A percentile compares a stretch with the other conserved stretches of the same genome.
Evolutionary conservation across 2,797 vertebrate species (phyloP).

Genomic region (Sebastes matsubarae): DNA sequence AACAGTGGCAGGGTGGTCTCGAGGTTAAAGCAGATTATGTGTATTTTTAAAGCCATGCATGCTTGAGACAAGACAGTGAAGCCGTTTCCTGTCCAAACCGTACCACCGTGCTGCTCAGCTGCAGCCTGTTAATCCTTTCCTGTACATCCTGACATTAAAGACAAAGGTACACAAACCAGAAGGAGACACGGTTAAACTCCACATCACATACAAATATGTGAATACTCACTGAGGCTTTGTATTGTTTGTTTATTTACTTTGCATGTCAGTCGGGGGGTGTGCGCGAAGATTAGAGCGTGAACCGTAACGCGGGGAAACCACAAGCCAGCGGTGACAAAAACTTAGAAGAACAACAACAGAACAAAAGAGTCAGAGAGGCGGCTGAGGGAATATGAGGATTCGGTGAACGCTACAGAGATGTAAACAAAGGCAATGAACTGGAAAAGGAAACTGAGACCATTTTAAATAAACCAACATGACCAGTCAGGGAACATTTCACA

Average conservation of each 20-base stretch:
- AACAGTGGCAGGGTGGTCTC: constrained; percentile 49
- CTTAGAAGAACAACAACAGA: constrained; percentile 6
- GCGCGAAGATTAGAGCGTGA: constrained; percentile 21
- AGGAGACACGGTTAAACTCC: background rate
- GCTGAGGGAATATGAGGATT: constrained; percentile 14
- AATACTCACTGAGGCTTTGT: background rate
- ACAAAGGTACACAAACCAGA: background rate
- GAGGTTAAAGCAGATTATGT: background rate
- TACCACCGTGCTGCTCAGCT: background rate
- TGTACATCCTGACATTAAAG: background rate
- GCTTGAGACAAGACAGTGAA: background rate
- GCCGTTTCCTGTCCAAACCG: constrained; percentile 4
- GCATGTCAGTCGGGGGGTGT: background rate
- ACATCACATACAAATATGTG: background rate
- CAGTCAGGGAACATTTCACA: background rate
- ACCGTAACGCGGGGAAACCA: background rate
- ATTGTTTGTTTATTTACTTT: constrained; percentile 23
- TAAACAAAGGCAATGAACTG: constrained; percentile 22
- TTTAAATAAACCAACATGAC: background rate
- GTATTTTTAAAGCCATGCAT: background rate
- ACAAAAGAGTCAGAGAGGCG: background rate
- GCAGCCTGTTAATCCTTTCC: background rate
- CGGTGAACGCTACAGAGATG: background rate
- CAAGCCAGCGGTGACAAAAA: constrained; percentile 12
- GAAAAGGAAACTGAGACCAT: background rate